Evolutionary conservation across 2,797 vertebrate species (phyloP), one percentile per base, ranked within the genome.

Genomic region (Cottoperca gobio): DNA sequence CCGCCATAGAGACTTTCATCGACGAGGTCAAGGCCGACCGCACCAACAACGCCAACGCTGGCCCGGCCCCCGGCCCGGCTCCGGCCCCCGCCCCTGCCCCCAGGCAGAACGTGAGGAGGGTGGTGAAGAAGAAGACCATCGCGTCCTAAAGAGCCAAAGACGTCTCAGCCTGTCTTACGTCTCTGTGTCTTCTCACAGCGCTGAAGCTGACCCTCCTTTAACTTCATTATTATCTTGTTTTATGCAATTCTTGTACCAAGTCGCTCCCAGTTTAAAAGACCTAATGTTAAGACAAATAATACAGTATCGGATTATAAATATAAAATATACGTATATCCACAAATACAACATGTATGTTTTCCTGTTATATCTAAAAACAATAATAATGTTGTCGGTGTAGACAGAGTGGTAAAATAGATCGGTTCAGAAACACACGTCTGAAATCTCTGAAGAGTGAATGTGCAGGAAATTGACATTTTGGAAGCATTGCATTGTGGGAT

Each of bases 1-100:
- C 76, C 0, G 81, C 89, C 61, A 82, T 94, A 2, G 95, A 96
- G 74, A 88, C 92, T 0, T 95, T 94, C 86, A 89, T 96, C 0
- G 95, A 96, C 0, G 94, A 95, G 73, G 50, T 94, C 11, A 96
- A 95, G 76, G 76, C 80, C 0, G 66, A 84, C 10, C 85, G 79
- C 0, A 67, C 78, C 37, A 64, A 33, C 7, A 37, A 3, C 6
- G 31, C 52, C 39, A 58, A 26, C 39, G 0, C 39, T 5, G 24
- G 12, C 14, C 37, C 19, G 2, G 24, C 12, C 0, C 1, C 70
- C 0, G 52, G 12, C 4, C 70, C 55, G 0, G 69, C 49, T 3
- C 17, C 17, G 4, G 73, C 46, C 0, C 4, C 72, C 1, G 79
- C 46, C 0, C 5, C 73, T 0, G 31, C 45, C 11, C 42, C 85